These are phyloP conservation scores for Corvus hawaiiensis DNA, from an alignment of 2,113 vertebrate genomes.

Conservation along the genomic window DNA sequence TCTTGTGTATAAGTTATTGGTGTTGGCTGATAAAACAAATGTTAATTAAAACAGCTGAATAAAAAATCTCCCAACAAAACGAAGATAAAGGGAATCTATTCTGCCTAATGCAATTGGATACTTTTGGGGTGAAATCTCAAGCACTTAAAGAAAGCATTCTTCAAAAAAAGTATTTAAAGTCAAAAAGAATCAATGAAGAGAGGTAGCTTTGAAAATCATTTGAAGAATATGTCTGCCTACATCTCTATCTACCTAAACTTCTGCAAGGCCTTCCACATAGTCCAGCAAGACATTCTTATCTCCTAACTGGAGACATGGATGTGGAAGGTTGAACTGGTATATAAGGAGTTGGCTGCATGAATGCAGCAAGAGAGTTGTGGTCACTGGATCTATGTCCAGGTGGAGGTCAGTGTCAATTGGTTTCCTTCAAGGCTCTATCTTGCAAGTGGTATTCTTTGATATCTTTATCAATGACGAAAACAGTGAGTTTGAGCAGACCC, in stretches of 20 bases:
- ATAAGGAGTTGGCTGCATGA: not conserved
- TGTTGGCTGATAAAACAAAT: not conserved
- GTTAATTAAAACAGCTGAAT: not conserved
- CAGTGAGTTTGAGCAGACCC: accelerated
- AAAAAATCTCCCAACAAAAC: not conserved
- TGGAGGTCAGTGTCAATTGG: accelerated
- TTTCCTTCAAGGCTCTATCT: not conserved
- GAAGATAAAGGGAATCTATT: not conserved
- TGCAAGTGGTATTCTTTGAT: not conserved
- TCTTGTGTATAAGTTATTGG: not conserved
- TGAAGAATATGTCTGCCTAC: not conserved
- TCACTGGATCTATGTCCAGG: not conserved
- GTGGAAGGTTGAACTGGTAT: not conserved
- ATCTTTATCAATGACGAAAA: not conserved
- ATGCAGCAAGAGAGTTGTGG: not conserved
- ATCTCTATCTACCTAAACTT: not conserved
- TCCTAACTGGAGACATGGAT: not conserved
- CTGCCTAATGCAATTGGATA: not conserved
- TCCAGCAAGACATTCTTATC: not conserved
- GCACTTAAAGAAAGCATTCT: not conserved
- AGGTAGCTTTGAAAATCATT: not conserved
- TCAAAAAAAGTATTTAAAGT: not conserved
- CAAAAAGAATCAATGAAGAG: not conserved
- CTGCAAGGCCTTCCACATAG: not conserved
- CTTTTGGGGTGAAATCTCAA: not conserved